Conservation (phyloP, 1,140 invertebrate species). For the Megalopta genalis region DNA sequence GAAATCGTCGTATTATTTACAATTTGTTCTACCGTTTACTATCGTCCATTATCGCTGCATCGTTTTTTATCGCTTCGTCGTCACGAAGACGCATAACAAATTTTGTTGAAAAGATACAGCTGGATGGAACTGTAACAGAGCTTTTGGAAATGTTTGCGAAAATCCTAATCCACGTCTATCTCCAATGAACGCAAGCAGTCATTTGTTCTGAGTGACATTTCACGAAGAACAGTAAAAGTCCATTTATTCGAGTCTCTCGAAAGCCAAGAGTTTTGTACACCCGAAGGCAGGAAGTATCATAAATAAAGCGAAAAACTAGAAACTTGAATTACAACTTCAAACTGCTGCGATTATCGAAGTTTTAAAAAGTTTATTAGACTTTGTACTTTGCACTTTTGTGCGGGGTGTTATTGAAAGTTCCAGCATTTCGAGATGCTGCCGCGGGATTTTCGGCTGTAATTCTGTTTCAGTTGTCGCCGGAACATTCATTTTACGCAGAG, state of each 20-base stretch:
- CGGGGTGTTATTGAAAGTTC: neutral
- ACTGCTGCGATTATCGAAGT: neutral
- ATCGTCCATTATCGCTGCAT: no score
- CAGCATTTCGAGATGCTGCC: no score
- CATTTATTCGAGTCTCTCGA: neutral
- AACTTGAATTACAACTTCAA: neutral
- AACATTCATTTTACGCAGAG: no score
- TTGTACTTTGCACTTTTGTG: neutral
- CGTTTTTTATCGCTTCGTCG: no score
- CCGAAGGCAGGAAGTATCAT: neutral
- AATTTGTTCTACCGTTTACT: no score
- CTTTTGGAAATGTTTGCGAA: neutral
- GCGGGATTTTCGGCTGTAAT: no score
- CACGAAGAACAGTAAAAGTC: slow-evolving; percentile 1
- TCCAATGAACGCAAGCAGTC: neutral
- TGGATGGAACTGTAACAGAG: no score
- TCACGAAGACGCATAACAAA: no score
- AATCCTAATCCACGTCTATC: no score
- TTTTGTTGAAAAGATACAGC: no score
- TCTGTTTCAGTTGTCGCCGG: no score
- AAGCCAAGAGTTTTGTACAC: neutral
- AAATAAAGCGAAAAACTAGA: neutral
- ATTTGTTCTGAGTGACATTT: slow-evolving; percentile 1
- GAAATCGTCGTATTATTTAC: neutral
- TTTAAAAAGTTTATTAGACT: neutral